Evolutionary conservation across 2,888 invertebrate species (phyloP).

Genomic region (Mayetiola destructor): DNA sequence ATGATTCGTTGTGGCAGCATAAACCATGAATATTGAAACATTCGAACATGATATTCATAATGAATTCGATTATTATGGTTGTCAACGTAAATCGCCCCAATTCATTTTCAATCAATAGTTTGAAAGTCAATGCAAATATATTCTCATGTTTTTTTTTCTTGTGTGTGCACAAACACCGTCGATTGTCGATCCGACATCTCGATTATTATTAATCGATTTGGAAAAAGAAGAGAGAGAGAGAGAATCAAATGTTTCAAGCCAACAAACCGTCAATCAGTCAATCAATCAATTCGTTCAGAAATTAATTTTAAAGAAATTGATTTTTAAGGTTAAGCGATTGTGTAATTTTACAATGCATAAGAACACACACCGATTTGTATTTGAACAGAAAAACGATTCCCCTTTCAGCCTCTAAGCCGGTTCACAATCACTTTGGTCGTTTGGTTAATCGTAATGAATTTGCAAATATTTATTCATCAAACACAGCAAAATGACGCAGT

Average conservation of each 20-base stretch:
- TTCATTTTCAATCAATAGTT: slow-evolving; percentile 3
- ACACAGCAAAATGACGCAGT: too few species aligned
- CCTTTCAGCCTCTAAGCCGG: neutral
- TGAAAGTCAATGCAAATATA: slow-evolving; percentile 1
- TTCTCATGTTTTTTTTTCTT: neutral
- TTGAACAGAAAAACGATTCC: neutral
- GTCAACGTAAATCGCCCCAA: slow-evolving; percentile 3
- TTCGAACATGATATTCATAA: too few species aligned
- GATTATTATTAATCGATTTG: too few species aligned
- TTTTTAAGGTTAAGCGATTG: neutral
- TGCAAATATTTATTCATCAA: slow-evolving; percentile 12
- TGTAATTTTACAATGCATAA: too few species aligned
- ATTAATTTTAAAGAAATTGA: neutral
- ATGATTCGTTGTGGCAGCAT: too few species aligned
- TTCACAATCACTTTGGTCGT: neutral
- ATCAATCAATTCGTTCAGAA: neutral
- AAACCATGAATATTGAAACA: too few species aligned
- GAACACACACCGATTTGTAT: too few species aligned
- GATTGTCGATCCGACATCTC: too few species aligned
- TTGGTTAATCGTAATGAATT: slow-evolving; percentile 8
- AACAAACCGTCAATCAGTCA: slow-evolving; percentile 8
- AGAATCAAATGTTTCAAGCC: too few species aligned
- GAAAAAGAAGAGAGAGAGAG: too few species aligned
- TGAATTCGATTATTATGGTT: slow-evolving; percentile 11
- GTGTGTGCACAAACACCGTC: too few species aligned